phyloP scores from a whole-genome alignment of 1,140 invertebrate genomes.

The Thaumetopoea pityocampa region DNA sequence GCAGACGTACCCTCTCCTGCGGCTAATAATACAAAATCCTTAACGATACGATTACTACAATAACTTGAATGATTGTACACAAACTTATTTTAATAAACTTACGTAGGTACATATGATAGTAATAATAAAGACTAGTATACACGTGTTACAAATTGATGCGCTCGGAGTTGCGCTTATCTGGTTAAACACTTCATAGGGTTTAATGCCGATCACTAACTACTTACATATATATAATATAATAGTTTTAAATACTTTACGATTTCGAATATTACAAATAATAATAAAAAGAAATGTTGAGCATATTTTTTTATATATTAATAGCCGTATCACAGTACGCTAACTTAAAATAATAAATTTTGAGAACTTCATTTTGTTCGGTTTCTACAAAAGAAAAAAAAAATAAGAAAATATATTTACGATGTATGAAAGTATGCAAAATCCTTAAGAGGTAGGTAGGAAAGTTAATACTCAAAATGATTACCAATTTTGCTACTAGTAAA shows the following conservation, averaged over 20 bases:
- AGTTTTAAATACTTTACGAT: slow-evolving; percentile 41
- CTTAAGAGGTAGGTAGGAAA: slow-evolving; percentile 3
- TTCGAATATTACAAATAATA: slow-evolving; percentile 41
- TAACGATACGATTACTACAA: slow-evolving; percentile 49
- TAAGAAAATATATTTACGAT: no score
- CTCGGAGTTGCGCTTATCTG: not conserved
- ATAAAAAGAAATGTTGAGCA: slow-evolving; percentile 56
- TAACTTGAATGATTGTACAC: slow-evolving; percentile 49
- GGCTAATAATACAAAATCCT: slow-evolving; percentile 45
- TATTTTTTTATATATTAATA: slow-evolving; percentile 51
- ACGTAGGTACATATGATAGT: slow-evolving; percentile 60
- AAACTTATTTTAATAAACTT: slow-evolving; percentile 54
- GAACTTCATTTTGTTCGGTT: slow-evolving; percentile 6
- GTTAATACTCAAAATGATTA: no score
- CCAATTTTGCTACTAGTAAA: no score
- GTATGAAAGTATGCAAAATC: slow-evolving; percentile 1
- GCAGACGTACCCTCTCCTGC: slow-evolving; percentile 15
- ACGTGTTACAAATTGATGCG: slow-evolving; percentile 50
- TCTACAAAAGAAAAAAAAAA: slow-evolving; percentile 6
- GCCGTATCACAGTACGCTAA: slow-evolving; percentile 69
- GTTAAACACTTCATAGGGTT: slow-evolving; percentile 36
- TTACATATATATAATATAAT: slow-evolving; percentile 26
- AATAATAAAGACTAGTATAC: slow-evolving; percentile 70
- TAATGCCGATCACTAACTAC: slow-evolving; percentile 32
- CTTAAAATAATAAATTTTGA: slow-evolving; percentile 26